Evolutionary conservation across 2,797 vertebrate genomes (phyloP).

Genomic region (Thaleichthys pacificus): DNA sequence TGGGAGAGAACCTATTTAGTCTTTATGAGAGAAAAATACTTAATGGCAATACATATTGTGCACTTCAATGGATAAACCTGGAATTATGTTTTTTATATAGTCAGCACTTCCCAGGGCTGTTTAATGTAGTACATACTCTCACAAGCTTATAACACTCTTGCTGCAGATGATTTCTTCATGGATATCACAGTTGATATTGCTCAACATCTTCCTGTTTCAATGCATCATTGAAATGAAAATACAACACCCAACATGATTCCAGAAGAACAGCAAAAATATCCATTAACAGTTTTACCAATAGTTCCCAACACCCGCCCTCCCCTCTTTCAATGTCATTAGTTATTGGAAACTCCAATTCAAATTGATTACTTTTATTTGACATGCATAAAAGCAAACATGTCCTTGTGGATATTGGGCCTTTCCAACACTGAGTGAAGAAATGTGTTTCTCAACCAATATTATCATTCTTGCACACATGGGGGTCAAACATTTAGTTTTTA

Average conservation of each 20-base stretch:
- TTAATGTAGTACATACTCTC: too few relatives aligned
- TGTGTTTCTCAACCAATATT: constrained; percentile 41
- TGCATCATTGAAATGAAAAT: constrained; percentile 64
- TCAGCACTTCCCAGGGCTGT: not conserved
- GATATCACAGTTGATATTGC: constrained; percentile 69
- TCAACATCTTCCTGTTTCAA: constrained; percentile 77
- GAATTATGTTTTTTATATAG: not conserved
- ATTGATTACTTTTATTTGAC: not conserved
- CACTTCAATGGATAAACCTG: not conserved
- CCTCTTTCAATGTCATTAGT: not conserved
- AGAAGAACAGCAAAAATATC: not conserved
- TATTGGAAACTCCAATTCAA: not conserved
- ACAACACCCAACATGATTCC: constrained; percentile 62
- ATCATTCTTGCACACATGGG: constrained; percentile 32
- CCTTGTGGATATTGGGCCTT: not conserved
- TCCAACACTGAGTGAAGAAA: not conserved
- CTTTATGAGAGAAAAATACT: not conserved
- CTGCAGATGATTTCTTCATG: constrained; percentile 67
- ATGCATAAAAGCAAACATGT: not conserved
- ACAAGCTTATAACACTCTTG: not conserved
- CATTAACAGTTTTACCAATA: not conserved
- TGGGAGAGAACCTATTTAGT: too few relatives aligned
- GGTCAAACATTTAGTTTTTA: constrained; percentile 40
- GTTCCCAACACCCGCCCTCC: not conserved
- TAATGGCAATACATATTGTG: not conserved